These are phyloP conservation scores for Timandra comae DNA, from an alignment of 2,888 invertebrate species.

Conservation along the genomic window DNA sequence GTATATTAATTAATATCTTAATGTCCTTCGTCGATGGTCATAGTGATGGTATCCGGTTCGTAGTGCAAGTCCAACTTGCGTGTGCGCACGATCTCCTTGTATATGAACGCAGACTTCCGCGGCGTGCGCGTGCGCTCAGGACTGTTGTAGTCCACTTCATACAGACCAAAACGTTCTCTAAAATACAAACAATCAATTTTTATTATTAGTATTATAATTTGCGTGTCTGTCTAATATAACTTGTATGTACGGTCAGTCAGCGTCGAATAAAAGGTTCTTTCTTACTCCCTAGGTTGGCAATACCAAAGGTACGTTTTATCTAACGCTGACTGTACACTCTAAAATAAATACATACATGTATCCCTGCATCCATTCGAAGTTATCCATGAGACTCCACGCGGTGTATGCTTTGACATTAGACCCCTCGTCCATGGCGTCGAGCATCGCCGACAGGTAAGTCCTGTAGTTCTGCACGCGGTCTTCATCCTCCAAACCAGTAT, in stretches of 20 bases:
- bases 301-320: too few relatives aligned
- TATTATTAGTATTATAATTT: not conserved
- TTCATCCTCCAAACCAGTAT: slow-evolving; percentile 46
- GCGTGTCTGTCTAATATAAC: too few relatives aligned
- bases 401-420: slow-evolving; percentile 68
- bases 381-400: slow-evolving; percentile 79
- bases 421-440: slow-evolving; percentile 60
- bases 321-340: too few relatives aligned
- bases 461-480: slow-evolving; percentile 51
- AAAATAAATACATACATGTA: slow-evolving; percentile 74
- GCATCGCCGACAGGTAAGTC: slow-evolving; percentile 48
- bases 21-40: slow-evolving; percentile 35
- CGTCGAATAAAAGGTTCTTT: too few relatives aligned
- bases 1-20: too few relatives aligned
- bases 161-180: slow-evolving; percentile 39
- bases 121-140: slow-evolving; percentile 35
- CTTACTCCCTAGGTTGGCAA: too few relatives aligned
- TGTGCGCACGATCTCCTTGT: slow-evolving; percentile 34
- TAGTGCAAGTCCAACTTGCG: slow-evolving; percentile 26
- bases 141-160: slow-evolving; percentile 37
- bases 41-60: slow-evolving; percentile 27
- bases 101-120: slow-evolving; percentile 40
- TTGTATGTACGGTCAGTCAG: too few relatives aligned
- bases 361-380: slow-evolving; percentile 78
- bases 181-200: too few relatives aligned